Evolutionary conservation across 2,888 invertebrate species (phyloP).

Genomic region (Priocnemis perturbator): DNA sequence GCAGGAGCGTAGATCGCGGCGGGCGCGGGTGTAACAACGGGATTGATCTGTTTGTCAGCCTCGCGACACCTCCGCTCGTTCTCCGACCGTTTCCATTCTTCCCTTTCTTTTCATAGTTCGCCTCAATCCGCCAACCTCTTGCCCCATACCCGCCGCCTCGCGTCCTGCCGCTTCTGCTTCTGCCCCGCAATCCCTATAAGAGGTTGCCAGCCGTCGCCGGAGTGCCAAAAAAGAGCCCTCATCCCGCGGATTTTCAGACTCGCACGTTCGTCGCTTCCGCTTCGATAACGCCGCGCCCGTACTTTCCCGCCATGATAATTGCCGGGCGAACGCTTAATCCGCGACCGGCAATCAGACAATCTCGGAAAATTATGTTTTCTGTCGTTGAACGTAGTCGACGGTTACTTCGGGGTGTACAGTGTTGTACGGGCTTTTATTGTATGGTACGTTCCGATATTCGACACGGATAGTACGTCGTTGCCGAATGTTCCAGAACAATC

Average conservation of each 20-base stretch:
- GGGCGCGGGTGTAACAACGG: constrained; percentile 48
- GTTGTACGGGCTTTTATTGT: too few species aligned
- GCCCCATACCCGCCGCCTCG: not conserved
- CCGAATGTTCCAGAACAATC: too few species aligned
- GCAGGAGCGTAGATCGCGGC: constrained; percentile 27
- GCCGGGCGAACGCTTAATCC: too few species aligned
- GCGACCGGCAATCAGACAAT: too few species aligned
- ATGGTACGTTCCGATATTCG: too few species aligned
- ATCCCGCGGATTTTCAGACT: too few species aligned
- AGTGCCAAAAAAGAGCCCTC: not conserved
- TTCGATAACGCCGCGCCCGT: not conserved
- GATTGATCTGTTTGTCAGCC: constrained; percentile 66
- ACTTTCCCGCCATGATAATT: too few species aligned
- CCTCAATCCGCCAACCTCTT: constrained; percentile 7
- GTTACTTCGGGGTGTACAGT: too few species aligned
- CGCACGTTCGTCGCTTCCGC: not conserved
- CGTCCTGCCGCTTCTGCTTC: constrained; percentile 5
- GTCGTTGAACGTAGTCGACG: too few species aligned
- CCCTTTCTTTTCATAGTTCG: constrained; percentile 4
- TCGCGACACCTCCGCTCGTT: constrained; percentile 37
- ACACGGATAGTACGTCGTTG: too few species aligned
- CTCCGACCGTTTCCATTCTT: constrained; percentile 13
- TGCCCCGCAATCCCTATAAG: constrained; percentile 5
- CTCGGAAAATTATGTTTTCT: too few species aligned
- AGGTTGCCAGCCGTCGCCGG: constrained; percentile 4